Conservation (phyloP, 92 coral and sea anemone species). For the Desmophyllum pertusum region DNA sequence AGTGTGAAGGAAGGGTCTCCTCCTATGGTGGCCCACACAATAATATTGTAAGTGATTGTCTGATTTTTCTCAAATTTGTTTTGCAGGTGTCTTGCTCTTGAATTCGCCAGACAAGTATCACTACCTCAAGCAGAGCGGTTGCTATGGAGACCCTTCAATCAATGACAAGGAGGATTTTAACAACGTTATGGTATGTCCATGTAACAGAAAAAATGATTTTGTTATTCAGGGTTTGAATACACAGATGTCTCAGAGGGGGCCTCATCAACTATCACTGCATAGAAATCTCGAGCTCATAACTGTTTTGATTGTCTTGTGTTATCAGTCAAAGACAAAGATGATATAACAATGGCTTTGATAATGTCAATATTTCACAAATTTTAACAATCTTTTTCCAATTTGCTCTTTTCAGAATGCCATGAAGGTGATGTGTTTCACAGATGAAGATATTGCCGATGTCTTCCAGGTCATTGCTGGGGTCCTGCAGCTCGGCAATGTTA, state of each 20-base stretch:
- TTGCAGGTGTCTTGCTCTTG: conserved; percentile 75
- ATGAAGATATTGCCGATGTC: conserved; percentile 84
- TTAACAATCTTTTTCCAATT: neutral
- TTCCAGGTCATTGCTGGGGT: conserved; percentile 93
- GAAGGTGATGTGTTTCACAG: conserved; percentile 90
- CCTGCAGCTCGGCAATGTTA: conserved; percentile 90
- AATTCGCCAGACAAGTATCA: conserved; percentile 87
- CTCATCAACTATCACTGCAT: too few relatives aligned
- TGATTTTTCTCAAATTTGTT: neutral
- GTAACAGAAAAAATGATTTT: too few relatives aligned
- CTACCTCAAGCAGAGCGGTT: conserved; percentile 93
- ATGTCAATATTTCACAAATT: too few relatives aligned
- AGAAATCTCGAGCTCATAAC: too few relatives aligned
- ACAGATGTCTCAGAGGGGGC: too few relatives aligned
- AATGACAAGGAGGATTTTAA: conserved; percentile 91
- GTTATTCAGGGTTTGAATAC: too few relatives aligned
- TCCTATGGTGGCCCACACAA: too few relatives aligned
- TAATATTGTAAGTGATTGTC: neutral
- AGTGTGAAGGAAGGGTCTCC: too few relatives aligned
- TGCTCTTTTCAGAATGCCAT: conserved; percentile 81
- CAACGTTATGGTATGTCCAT: conserved; percentile 78
- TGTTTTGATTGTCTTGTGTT: too few relatives aligned
- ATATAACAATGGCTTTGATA: too few relatives aligned
- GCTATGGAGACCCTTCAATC: conserved; percentile 90
- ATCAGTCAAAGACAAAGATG: too few relatives aligned